A percentile compares a stretch with the other conserved stretches of the same genome.
phyloP scores from a whole-genome alignment of 2,113 vertebrate species.

The Callorhinus ursinus region DNA sequence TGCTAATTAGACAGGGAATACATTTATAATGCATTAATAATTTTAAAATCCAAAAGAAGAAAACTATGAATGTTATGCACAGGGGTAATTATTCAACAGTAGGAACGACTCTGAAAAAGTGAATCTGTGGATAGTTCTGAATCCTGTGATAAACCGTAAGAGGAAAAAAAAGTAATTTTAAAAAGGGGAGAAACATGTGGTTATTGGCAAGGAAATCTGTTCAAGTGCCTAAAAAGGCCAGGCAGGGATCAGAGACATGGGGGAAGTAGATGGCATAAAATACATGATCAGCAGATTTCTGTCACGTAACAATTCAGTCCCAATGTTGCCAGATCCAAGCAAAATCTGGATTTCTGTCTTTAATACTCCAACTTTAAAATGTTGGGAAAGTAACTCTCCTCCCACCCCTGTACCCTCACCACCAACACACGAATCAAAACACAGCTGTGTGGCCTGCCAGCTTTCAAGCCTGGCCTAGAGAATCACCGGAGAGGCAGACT shows the following conservation, averaged over 20 bases:
- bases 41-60: slow-evolving; percentile 13
- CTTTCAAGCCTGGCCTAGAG: background rate
- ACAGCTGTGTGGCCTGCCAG: background rate
- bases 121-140: background rate
- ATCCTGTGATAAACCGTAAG: background rate
- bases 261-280: too few species aligned
- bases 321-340: background rate
- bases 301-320: background rate
- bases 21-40: slow-evolving; percentile 11
- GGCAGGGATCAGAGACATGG: background rate
- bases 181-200: background rate
- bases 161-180: background rate
- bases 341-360: background rate
- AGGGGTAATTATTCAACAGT: background rate
- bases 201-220: background rate
- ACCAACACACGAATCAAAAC: background rate
- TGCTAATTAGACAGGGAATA: background rate
- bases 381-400: background rate
- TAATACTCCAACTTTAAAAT: background rate
- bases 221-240: background rate
- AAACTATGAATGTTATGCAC: background rate
- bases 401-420: background rate
- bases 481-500: background rate
- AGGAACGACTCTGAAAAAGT: background rate
- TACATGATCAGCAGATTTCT: fast-evolving